Conservation (phyloP, 2,797 vertebrate genomes). For the Spondyliosoma cantharus region DNA sequence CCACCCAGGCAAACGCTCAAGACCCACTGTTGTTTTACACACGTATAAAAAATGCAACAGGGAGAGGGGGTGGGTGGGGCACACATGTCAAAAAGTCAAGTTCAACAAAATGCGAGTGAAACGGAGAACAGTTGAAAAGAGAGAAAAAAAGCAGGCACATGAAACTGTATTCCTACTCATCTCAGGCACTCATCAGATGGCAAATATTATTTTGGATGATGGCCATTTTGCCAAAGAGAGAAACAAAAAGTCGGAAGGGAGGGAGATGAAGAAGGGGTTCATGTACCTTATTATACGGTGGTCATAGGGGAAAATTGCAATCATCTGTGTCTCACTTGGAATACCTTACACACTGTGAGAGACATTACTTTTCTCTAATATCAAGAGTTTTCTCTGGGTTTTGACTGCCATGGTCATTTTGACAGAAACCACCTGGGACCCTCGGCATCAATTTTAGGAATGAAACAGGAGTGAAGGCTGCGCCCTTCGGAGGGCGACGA, state of each 20-base stretch:
- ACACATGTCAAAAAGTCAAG: constrained; percentile 74
- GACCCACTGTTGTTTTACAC: constrained; percentile 73
- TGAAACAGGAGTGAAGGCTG: constrained; percentile 75
- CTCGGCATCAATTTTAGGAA: constrained; percentile 54
- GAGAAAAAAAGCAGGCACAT: constrained; percentile 46
- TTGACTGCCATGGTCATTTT: constrained; percentile 68
- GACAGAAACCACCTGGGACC: constrained; percentile 71
- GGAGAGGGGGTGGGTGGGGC: constrained; percentile 52
- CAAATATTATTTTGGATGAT: constrained; percentile 83
- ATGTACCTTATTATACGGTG: constrained; percentile 82
- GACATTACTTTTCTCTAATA: constrained; percentile 76
- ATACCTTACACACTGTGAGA: constrained; percentile 69
- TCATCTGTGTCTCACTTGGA: constrained; percentile 82
- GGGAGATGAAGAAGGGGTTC: constrained; percentile 60
- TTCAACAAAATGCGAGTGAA: constrained; percentile 57
- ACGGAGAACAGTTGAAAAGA: constrained; percentile 40
- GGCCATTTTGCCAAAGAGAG: constrained; percentile 70
- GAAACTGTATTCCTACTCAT: constrained; percentile 78
- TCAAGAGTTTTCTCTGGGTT: constrained; percentile 58
- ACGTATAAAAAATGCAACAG: constrained; percentile 56
- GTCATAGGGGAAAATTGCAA: constrained; percentile 83
- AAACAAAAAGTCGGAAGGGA: constrained; percentile 50
- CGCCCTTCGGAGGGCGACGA: constrained; percentile 57
- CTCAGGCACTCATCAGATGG: constrained; percentile 80
- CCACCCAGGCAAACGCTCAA: constrained; percentile 78